Base-by-base conservation (phyloP, 2,797 vertebrate genomes). In the Echeneis naucrates region DNA sequence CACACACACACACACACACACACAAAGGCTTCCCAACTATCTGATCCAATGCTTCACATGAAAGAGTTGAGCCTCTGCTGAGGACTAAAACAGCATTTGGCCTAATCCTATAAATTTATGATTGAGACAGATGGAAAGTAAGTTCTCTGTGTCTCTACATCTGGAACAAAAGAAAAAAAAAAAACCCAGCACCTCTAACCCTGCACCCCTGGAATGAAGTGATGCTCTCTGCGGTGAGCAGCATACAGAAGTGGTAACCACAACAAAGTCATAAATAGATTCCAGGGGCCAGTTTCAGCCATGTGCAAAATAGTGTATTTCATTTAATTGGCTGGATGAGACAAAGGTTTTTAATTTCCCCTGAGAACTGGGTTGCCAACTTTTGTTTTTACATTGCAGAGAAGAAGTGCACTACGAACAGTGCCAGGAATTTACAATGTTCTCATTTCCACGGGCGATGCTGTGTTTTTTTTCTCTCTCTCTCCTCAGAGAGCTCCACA, bases 331-430 rank as follows among this genome's bases (percentile, higher is more conserved):
- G 87, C 81, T 88, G 82, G 88, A 88, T 90, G 76, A 90, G 85
- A 93, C 83, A 86, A 89, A 80, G 83, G 88, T 90, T 89, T 91
- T 92, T 90, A 89, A 93, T 92, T 92, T 92, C 87, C 90, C 91
- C 55, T 2, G 88, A 82, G 90, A 90, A 83, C 42, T 13, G 63
- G 76, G 70, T 85, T 86, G 88, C 82, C 85, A 88, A 92, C 89
- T 91, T 93, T 87, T 90, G 85, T 88, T 91, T 88, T 90, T 86
- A 75, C 76, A 61, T 85, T 7, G 48, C 75, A 37, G 72, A 77
- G 82, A 82, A 71, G 87, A 81, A 71, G 72, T 63, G 77, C 79
- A 77, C 78, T 81, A 72, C 71, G 71, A 74, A 83, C 77, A 50
- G 81, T 82, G 88, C 83, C 89, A 89, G 72, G 87, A 86, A 90